Percentiles rank a stretch among this genome's conserved stretches.
phyloP scores from a whole-genome alignment of 2,113 vertebrate species.

The Scartelaos histophorus region DNA sequence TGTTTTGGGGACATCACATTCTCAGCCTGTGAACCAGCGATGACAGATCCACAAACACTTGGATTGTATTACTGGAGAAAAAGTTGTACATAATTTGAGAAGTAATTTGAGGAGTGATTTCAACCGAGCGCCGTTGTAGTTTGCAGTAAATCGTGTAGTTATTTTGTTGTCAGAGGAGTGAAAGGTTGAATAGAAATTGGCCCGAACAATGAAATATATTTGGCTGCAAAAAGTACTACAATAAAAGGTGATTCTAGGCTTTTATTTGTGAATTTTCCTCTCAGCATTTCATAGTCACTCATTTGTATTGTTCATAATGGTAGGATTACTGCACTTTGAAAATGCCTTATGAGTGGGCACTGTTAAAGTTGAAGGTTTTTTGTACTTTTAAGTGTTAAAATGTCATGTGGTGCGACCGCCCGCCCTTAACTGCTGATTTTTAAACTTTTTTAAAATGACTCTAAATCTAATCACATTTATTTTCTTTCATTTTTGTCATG shows the following conservation, averaged over 20 bases:
- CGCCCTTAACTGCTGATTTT: no score
- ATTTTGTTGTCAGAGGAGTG: constrained; percentile 1
- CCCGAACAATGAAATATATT: neutral
- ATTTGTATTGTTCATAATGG: neutral
- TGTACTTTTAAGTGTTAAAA: no score
- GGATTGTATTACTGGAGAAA: constrained; percentile 9
- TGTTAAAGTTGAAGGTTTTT: no score
- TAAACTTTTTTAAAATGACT: no score
- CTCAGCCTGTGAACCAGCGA: constrained; percentile 34
- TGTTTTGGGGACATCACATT: constrained; percentile 30
- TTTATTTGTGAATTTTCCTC: neutral
- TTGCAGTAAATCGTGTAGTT: neutral
- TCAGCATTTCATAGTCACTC: neutral
- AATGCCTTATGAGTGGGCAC: no score
- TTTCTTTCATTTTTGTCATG: no score
- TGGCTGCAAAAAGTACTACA: neutral
- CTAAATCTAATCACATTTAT: no score
- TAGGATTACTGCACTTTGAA: neutral
- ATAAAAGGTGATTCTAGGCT: neutral
- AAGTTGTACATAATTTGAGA: neutral
- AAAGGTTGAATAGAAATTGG: neutral
- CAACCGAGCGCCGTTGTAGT: neutral
- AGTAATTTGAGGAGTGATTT: neutral
- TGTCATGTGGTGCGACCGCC: no score
- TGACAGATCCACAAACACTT: constrained; percentile 50